phyloP scores from a whole-genome alignment of 2,113 vertebrate genomes.

The Micromys minutus region DNA sequence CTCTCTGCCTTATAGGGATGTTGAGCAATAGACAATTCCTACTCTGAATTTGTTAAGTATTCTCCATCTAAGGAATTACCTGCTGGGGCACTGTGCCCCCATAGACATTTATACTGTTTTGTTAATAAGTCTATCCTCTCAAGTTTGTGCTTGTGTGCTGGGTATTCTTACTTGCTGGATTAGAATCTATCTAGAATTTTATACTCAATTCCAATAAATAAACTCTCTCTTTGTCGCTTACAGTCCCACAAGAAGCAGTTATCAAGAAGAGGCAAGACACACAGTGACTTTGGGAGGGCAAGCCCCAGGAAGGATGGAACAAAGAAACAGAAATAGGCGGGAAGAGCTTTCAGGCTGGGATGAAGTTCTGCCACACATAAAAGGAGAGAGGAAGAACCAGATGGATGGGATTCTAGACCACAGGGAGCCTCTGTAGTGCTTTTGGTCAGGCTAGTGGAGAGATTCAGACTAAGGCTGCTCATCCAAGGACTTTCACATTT shows the following conservation, averaged over 20 bases:
- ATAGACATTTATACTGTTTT: neutral
- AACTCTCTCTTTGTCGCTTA: neutral
- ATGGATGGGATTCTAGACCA: neutral
- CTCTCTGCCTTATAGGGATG: neutral
- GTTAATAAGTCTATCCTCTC: neutral
- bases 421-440: neutral
- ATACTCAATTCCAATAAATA: neutral
- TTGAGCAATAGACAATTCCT: neutral
- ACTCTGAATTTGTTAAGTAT: neutral
- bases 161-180: neutral
- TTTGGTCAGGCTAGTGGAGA: neutral
- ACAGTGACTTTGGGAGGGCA: neutral
- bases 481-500: neutral
- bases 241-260: neutral
- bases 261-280: neutral
- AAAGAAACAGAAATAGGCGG: neutral
- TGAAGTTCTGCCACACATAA: neutral
- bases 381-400: neutral
- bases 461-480: neutral
- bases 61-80: neutral
- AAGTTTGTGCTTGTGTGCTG: neutral
- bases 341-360: neutral
- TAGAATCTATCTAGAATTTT: conserved; percentile 39
- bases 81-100: neutral
- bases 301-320: neutral